Conservation (phyloP, 2,113 vertebrate genomes). For the Spilogale gracilis region DNA sequence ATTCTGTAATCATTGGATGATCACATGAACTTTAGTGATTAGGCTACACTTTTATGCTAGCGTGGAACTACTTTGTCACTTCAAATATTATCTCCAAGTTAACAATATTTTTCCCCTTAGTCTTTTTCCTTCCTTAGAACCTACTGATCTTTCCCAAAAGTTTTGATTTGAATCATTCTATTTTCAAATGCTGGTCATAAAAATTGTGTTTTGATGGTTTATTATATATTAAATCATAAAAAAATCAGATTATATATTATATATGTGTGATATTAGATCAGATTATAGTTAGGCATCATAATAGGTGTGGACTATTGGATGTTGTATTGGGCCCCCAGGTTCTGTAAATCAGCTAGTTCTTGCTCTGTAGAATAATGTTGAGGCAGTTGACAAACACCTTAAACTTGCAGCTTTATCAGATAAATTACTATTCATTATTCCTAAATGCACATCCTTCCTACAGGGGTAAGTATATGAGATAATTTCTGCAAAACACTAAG, state of each 20-base stretch:
- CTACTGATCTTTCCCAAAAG: conserved; percentile 15
- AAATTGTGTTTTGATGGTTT: conserved; percentile 19
- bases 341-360: background rate
- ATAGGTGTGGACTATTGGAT: background rate
- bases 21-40: background rate
- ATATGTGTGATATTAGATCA: background rate
- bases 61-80: background rate
- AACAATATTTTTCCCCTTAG: background rate
- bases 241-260: background rate
- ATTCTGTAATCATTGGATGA: background rate
- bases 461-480: background rate
- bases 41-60: background rate
- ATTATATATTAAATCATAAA: background rate
- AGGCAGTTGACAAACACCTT: background rate
- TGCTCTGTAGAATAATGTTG: background rate
- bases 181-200: conserved; percentile 15
- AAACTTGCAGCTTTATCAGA: background rate
- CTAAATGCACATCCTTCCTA: background rate
- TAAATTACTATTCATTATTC: background rate
- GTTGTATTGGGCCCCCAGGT: background rate
- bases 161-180: background rate
- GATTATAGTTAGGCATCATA: background rate
- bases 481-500: background rate
- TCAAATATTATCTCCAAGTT: background rate
- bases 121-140: background rate